These are phyloP conservation scores for Dorcus hopei DNA, from an alignment of 2,888 invertebrate species.

Conservation along the genomic window DNA sequence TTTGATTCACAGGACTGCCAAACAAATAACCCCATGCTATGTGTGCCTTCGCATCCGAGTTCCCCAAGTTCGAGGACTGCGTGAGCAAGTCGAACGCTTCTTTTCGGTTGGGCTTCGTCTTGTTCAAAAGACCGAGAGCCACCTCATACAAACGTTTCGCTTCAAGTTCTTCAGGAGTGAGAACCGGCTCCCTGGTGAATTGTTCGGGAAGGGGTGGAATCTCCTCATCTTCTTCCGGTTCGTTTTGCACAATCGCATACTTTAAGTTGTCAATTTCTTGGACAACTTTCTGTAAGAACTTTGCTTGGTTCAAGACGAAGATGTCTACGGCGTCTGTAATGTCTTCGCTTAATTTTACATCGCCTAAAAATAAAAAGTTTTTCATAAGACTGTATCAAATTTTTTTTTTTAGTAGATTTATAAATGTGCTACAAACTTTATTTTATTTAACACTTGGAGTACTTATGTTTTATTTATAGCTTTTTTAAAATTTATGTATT, in stretches of 20 bases:
- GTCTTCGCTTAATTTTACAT: constrained; percentile 20
- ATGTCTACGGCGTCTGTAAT: constrained; percentile 38
- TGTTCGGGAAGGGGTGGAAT: constrained; percentile 53
- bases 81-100: constrained; percentile 74
- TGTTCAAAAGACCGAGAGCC: constrained; percentile 68
- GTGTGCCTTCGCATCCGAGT: constrained; percentile 75
- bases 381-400: no score
- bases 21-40: constrained; percentile 87
- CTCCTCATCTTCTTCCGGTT: constrained; percentile 50
- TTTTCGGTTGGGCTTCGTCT: constrained; percentile 67
- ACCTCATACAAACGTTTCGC: constrained; percentile 73
- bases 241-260: constrained; percentile 45
- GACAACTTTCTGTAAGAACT: constrained; percentile 50
- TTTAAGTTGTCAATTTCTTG: constrained; percentile 46
- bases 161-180: constrained; percentile 66
- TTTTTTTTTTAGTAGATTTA: no score
- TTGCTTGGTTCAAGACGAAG: constrained; percentile 42
- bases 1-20: constrained; percentile 75
- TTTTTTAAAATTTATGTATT: no score
- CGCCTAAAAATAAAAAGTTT: constrained; percentile 8
- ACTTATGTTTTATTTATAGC: no score
- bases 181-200: constrained; percentile 47
- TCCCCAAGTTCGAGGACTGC: constrained; percentile 77
- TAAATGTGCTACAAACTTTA: no score
- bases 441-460: not conserved